phyloP scores from a whole-genome alignment of 2,888 invertebrate species.

The Adelphocoris suturalis region DNA sequence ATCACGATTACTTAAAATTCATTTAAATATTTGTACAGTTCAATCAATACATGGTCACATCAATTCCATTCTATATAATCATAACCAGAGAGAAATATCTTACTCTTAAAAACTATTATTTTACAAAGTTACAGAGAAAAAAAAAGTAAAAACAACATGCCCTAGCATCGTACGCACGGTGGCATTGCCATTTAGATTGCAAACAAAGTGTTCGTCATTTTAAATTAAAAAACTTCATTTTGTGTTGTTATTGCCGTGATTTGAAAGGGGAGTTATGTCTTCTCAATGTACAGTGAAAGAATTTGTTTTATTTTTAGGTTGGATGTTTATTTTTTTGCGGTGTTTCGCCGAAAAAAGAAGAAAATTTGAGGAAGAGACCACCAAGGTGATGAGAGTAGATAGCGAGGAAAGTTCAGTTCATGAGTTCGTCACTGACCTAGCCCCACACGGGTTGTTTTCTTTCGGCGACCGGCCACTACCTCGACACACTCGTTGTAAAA shows the following conservation, averaged over 20 bases:
- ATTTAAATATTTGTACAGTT: constrained; percentile 75
- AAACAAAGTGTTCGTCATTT: constrained; percentile 66
- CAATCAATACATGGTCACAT: constrained; percentile 74
- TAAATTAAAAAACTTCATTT: constrained; percentile 66
- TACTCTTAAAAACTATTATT: constrained; percentile 73
- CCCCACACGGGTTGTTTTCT: constrained; percentile 73
- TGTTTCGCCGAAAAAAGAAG: constrained; percentile 38
- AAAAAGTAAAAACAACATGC: constrained; percentile 56
- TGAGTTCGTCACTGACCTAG: constrained; percentile 72
- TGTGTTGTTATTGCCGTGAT: constrained; percentile 70
- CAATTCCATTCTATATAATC: constrained; percentile 73
- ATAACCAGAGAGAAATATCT: constrained; percentile 74
- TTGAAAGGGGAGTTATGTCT: constrained; percentile 16
- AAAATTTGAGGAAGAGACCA: constrained; percentile 38
- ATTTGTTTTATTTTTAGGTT: not conserved
- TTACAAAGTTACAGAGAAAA: constrained; percentile 74
- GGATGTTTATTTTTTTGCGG: constrained; percentile 33
- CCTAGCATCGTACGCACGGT: constrained; percentile 57
- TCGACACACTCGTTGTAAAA: constrained; percentile 65
- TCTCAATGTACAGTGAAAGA: constrained; percentile 11
- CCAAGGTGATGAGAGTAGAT: constrained; percentile 66
- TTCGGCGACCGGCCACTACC: constrained; percentile 57
- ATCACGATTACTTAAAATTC: constrained; percentile 71
- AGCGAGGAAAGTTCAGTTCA: constrained; percentile 54
- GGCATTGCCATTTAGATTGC: constrained; percentile 67